Evolutionary conservation across 2,113 vertebrate species (phyloP), one percentile per base, ranked within the genome.

Genomic region (Turdus rufiventris): DNA sequence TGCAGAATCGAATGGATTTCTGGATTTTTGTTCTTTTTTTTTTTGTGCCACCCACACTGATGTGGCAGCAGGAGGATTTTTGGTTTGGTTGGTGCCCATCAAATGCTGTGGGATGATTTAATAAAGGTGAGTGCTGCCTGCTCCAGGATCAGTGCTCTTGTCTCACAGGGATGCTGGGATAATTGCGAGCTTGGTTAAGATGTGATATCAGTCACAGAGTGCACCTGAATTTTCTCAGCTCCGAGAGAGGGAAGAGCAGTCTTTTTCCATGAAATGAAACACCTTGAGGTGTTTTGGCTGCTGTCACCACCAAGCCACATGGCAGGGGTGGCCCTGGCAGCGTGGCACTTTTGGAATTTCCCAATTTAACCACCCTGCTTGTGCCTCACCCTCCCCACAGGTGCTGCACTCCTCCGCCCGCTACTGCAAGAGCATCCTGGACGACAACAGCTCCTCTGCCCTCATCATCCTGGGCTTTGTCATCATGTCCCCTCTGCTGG

Each of bases 401-500:
- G 98, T 99, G 81, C 98, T 99, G 40, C 98, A 98, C 54, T 98
- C 98, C 2, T 89, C 97, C 1, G 98, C 98, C 4, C 95, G 96
- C 50, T 97, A 99, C 87, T 99, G 99, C 98, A 96, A 90, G 73
- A 97, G 90, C 80, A 92, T 99, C 96, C 96, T 99, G 48, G 99
- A 99, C 4, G 99, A 99, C 97, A 98, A 98, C 97, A 98, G 98
- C 93, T 98, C 99, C 48, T 99, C 99, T 2, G 98, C 99, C 66
- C 98, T 99, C 94, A 99, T 99, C 85, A 99, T 99, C 95, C 94
- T 99, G 19, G 99, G 99, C 61, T 99, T 99, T n/a, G 98, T 99
- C 68, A 98, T 99, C 97, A 98, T 99, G 98, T 99, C 99, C 5
- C 99, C 98, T 0, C 98, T 99, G 48, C 97, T 99, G 17, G 98